Conservation (phyloP, 2,888 invertebrate species). For the Isoperla grammatica region DNA sequence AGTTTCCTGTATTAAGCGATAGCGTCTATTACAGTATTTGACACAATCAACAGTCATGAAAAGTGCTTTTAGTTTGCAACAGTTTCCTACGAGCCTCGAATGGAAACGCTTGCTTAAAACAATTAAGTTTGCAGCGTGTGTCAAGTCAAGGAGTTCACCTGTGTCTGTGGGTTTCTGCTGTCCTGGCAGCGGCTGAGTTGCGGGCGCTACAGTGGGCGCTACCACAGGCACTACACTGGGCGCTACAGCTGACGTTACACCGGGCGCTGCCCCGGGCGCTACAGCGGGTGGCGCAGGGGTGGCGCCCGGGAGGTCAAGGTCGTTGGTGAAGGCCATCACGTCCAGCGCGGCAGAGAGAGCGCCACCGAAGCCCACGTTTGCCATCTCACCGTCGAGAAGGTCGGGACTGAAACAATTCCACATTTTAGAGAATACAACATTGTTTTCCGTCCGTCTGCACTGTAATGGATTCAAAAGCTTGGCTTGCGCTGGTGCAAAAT, state of each 20-base stretch:
- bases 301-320: constrained; percentile 48
- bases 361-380: constrained; percentile 46
- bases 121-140: too few relatives aligned
- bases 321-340: constrained; percentile 77
- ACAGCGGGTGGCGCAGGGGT: constrained; percentile 16
- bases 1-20: too few relatives aligned
- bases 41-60: too few relatives aligned
- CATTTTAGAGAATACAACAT: too few relatives aligned
- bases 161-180: background rate
- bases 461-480: too few relatives aligned
- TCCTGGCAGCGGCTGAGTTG: background rate
- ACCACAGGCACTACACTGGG: background rate
- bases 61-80: too few relatives aligned
- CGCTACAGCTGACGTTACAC: background rate
- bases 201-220: background rate
- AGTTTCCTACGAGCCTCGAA: too few relatives aligned
- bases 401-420: constrained; percentile 24
- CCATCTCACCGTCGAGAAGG: constrained; percentile 15
- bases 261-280: background rate
- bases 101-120: too few relatives aligned
- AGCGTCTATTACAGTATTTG: too few relatives aligned
- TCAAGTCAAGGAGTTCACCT: too few relatives aligned
- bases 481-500: too few relatives aligned
- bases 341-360: constrained; percentile 73
- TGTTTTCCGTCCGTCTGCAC: too few relatives aligned